phyloP scores from a whole-genome alignment of 2,888 invertebrate species.

The Heliconius charithonia region DNA sequence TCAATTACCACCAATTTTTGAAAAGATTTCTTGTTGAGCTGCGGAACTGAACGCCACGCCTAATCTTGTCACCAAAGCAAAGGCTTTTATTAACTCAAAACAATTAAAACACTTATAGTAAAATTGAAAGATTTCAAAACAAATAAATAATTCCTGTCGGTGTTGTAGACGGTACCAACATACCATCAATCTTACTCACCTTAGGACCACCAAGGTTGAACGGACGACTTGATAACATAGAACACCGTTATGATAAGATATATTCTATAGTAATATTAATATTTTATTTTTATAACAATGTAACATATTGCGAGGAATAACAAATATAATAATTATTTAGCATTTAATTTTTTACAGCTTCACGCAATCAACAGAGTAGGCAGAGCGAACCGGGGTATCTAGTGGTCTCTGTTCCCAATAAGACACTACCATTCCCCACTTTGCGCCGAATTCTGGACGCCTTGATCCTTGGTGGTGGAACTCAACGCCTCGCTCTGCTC shows the following conservation, averaged over 20 bases:
- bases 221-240: conserved; percentile 13
- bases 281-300: background rate
- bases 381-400: too few relatives aligned
- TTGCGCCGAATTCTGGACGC: background rate
- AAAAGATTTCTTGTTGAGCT: too few relatives aligned
- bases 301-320: too few relatives aligned
- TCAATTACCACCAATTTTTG: background rate
- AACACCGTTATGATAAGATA: conserved; percentile 15
- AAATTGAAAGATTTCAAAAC: background rate
- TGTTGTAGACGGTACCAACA: background rate
- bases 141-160: background rate
- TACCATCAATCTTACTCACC: conserved; percentile 38
- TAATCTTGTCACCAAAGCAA: background rate
- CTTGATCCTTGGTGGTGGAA: background rate
- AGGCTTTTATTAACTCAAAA: background rate
- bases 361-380: too few relatives aligned
- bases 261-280: background rate
- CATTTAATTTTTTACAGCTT: too few relatives aligned
- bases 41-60: background rate
- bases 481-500: background rate
- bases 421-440: background rate
- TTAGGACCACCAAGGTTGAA: conserved; percentile 39
- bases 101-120: background rate
- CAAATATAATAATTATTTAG: too few relatives aligned
- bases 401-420: too few relatives aligned